Base-by-base conservation (phyloP, 2,888 invertebrate species). In the Patella caerulea region DNA sequence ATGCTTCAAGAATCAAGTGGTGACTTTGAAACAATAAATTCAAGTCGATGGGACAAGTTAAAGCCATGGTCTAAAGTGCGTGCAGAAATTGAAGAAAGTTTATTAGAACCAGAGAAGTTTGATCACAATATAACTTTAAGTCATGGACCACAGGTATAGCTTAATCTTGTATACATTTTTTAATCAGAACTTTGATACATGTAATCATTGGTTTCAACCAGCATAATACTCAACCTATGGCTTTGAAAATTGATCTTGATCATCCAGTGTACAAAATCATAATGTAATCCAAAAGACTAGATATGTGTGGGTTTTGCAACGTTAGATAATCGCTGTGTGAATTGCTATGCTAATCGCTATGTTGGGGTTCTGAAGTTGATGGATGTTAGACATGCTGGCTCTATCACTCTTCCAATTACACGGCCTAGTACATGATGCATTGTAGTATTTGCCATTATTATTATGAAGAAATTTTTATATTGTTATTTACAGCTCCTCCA, bases 131-230 rank as follows among this genome's bases (percentile, higher is more conserved):
- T 85, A 53, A 83, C 85, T 4, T 75, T 87, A 11, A 81, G 83
- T 55, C 83, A 85, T 74, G 86, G 86, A 24, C 85, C 85, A 24
- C 84, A 87, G 85, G 87, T 87, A 73, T 15, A 17, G 19, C 1
- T 70, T 24, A 29, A 3, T 9, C 17, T 7, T 17, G 7, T 14
- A 56, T 17, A 56, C 56, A 17, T 56, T 17, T 17, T 15, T 56
- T 7, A 56, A 9, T 17, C 3, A 17, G 3, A 56, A 56, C 3
- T 56, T 56, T 5, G 15, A 17, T 56, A 7, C 12, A 56, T 55
- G 12, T 34, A 34, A 4, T 34, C 34, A 34, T 34, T 5, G 4
- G 34, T 34, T 34, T 34, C 34, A 34, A 34, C 34, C 34, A 0
- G 5, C 34, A 45, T 45, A 45, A 45, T 45, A 45, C 45, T 45